Percentiles rank a stretch among this genome's conserved stretches.
These are phyloP conservation scores for Macrostomum lignano DNA, from an alignment of 1,140 invertebrate genomes.

Conservation along the genomic window DNA sequence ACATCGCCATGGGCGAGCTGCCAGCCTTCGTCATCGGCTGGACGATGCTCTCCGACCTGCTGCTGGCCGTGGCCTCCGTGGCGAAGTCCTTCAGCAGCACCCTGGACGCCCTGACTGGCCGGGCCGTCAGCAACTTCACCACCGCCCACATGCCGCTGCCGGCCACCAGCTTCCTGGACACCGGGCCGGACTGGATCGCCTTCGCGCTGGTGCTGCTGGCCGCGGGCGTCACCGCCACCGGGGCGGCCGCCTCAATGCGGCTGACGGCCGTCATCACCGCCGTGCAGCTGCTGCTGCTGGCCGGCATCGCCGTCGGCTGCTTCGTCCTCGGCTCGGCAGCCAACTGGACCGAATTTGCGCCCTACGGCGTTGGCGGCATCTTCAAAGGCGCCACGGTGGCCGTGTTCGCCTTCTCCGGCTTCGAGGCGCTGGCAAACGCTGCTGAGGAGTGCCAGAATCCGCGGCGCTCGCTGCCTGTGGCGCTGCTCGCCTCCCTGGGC, in stretches of 20 bases:
- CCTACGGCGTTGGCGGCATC: constrained; percentile 12
- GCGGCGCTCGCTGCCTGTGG: constrained; percentile 42
- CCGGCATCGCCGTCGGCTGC: constrained; percentile 34
- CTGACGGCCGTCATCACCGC: constrained; percentile 51
- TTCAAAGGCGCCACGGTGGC: constrained; percentile 12
- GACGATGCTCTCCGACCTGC: constrained; percentile 6
- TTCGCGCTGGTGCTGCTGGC: constrained; percentile 28
- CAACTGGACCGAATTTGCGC: constrained; percentile 12
- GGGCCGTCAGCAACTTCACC: constrained; percentile 7
- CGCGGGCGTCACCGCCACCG: constrained; percentile 32
- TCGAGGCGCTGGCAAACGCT: constrained; percentile 45
- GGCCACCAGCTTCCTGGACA: constrained; percentile 16
- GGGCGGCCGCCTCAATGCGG: constrained; percentile 41
- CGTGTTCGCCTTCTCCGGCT: constrained; percentile 20
- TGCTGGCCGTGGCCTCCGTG: constrained; percentile 6
- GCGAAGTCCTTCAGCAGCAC: constrained; percentile 9
- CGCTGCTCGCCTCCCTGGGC: constrained; percentile 45
- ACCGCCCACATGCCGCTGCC: constrained; percentile 9
- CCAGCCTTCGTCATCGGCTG: constrained; percentile 9
- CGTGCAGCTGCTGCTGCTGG: constrained; percentile 26
- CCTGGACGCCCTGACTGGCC: constrained; percentile 7
- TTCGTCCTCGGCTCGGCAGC: constrained; percentile 10
- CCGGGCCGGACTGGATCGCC: constrained; percentile 49
- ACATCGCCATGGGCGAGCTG: constrained; percentile 8
- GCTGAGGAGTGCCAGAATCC: constrained; percentile 57